Percentiles rank a stretch among this genome's conserved stretches.
Conservation (phyloP, 2,113 vertebrate genomes). For the Leucopsar rothschildi region DNA sequence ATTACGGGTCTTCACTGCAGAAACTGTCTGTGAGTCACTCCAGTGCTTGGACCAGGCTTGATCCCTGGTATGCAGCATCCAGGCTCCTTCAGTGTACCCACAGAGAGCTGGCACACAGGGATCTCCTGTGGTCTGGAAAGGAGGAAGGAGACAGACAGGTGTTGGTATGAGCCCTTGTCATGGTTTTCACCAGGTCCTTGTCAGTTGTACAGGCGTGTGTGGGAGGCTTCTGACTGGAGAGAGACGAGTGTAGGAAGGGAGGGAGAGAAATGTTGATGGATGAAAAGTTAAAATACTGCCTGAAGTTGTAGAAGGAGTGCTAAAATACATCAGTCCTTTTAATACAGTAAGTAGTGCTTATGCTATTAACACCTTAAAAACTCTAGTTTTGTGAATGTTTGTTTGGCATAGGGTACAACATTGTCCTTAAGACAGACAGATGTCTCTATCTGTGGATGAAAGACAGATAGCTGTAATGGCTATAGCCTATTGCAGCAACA, state of each 20-base stretch:
- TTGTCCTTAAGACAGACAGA: neutral
- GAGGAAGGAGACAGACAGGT: neutral
- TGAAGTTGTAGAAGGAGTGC: neutral
- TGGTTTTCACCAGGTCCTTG: neutral
- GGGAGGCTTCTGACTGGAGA: neutral
- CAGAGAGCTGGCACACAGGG: neutral
- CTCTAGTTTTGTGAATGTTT: neutral
- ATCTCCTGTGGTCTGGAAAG: neutral
- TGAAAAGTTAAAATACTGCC: neutral
- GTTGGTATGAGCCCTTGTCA: neutral
- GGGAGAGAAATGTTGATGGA: neutral
- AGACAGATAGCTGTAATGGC: neutral
- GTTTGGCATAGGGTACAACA: neutral
- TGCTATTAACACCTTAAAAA: neutral
- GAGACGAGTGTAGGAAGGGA: neutral
- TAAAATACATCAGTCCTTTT: neutral
- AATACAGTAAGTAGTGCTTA: neutral
- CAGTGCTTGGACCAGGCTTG: neutral
- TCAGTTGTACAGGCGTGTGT: neutral
- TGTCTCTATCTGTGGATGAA: neutral
- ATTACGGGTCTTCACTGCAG: rapidly evolving
- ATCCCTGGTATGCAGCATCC: neutral
- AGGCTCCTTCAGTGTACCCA: neutral
- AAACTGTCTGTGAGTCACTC: neutral
- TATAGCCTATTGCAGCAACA: conserved; percentile 18